Evolutionary conservation across 2,888 invertebrate genomes (phyloP), one percentile per base, ranked within the genome.

Genomic region (Mesorhabditis belari): DNA sequence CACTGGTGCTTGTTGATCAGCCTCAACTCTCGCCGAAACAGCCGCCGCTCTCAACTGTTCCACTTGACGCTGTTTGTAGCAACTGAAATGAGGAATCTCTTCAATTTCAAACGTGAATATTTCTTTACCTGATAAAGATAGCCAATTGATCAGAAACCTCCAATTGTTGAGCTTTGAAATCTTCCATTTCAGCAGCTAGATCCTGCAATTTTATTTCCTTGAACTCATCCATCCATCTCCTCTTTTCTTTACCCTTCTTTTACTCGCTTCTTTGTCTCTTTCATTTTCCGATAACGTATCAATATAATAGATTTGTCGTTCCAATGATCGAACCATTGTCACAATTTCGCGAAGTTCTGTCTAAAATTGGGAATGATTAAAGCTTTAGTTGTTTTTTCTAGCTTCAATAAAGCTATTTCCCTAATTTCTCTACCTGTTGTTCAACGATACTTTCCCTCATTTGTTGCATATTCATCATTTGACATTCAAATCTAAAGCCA

Each of bases 71-170:
- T 83, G 83, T 61, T 82, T 82, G 69, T 81, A 83, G 57, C 82
- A 82, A 67, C 82, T 63, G 58, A 53, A 63, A 29, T 21, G n/a
- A 29, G 23, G 4, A 5, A 58, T 58, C 21, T 26, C 6, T 6
- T 9, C 53, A 4, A n/a, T 9, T n/a, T 49, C 35, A 23, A n/a
- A 54, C 9, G 17, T 24, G 6, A 59, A 17, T 28, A 57, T 17
- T 35, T 50, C 86, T 3, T 88, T 87, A 77, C 88, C 83, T 90
- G 72, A 96, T 87, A 89, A 93, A 91, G 83, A 93, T 91, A 80
- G 93, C 91, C 58, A 96, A 85, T 81, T 96, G 93, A 81, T 95
- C 94, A 65, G 92, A 92, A 70, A 90, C 87, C 0, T 88, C 87
- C 80, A 88, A 88, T 28, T 95, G 86, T 70, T 88, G 87, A 78